phyloP scores from a whole-genome alignment of 2,797 vertebrate species.

The Mus minutoides region DNA sequence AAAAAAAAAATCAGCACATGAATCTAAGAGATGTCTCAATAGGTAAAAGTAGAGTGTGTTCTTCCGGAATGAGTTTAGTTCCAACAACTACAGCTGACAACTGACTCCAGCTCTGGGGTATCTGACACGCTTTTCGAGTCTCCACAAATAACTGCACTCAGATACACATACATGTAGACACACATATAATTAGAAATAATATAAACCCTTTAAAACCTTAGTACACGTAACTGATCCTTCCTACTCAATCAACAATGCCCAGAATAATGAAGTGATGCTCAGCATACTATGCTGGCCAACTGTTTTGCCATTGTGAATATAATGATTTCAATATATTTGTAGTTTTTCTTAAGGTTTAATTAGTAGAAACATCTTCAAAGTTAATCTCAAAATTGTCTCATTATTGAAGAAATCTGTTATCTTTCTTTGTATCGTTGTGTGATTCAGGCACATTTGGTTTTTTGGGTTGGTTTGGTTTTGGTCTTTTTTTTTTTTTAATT shows the following conservation, averaged over 20 bases:
- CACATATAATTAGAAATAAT: not conserved
- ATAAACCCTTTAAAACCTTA: not conserved
- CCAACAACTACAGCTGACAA: not conserved
- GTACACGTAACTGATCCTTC: not conserved
- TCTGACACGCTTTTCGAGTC: not conserved
- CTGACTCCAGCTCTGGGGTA: not conserved
- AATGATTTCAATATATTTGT: not conserved
- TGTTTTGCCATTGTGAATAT: not conserved
- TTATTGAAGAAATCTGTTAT: not conserved
- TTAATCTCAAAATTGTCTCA: not conserved
- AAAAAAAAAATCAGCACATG: not conserved
- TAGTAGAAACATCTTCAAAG: not conserved
- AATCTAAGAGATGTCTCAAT: not conserved
- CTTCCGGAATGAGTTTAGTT: not conserved
- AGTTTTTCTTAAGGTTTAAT: not conserved
- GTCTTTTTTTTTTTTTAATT: not conserved
- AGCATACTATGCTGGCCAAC: not conserved
- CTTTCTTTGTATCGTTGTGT: not conserved
- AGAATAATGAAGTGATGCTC: not conserved
- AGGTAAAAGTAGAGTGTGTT: not conserved
- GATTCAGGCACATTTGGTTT: not conserved
- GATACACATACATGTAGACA: not conserved
- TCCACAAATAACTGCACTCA: not conserved
- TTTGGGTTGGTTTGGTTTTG: not conserved
- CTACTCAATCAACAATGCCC: not conserved